Evolutionary conservation across 1,140 invertebrate species (phyloP), one percentile per base, ranked within the genome.

Genomic region (Caerostris extrusa): DNA sequence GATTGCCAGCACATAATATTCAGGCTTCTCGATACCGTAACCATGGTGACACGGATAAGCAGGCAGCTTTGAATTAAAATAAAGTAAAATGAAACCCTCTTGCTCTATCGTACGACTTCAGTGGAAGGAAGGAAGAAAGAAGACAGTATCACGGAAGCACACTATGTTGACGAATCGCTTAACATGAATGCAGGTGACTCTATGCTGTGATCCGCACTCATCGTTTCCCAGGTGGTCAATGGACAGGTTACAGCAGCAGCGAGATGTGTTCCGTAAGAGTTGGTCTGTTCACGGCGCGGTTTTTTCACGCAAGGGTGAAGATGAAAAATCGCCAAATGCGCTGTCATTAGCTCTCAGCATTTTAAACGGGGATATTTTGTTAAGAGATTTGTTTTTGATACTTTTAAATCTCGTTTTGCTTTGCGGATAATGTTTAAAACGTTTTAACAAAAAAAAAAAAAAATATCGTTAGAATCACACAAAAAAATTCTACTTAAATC

Each of bases 191-290:
- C 82, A 83, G 82, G 82, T 83, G 82, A 83, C 55, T 83, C 57
- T 77, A 34, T n/a, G n/a, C 71, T 34, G 50, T 34, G 55, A n/a
- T 14, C 56, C 58, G 57, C 69, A n/a, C 90, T 91, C 58, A 14
- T 2, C 81, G 34, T 61, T 81, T 61, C 81, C 77, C 90, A 91
- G 90, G 90, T 91, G 90, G 90, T 91, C 90, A 91, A 64, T 91
- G 90, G 83, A 83, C 64, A 58, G 90, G 90, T 91, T 91, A 83
- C 77, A 91, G 34, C 3, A 60, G 53, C 4, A 55, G 57, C 17
- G 50, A 85, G n/a, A 50, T 60, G 77, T 53, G 14, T 58, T 53
- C 67, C 14, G 55, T 19, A 55, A 71, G 10, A 69, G 50, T n/a
- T n/a, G 34, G 7, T 56, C 34, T 34, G 34, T n/a, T 61, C 17